Evolutionary conservation across 2,888 invertebrate species (phyloP).

Genomic region (Rhagophthalmus giganteus): DNA sequence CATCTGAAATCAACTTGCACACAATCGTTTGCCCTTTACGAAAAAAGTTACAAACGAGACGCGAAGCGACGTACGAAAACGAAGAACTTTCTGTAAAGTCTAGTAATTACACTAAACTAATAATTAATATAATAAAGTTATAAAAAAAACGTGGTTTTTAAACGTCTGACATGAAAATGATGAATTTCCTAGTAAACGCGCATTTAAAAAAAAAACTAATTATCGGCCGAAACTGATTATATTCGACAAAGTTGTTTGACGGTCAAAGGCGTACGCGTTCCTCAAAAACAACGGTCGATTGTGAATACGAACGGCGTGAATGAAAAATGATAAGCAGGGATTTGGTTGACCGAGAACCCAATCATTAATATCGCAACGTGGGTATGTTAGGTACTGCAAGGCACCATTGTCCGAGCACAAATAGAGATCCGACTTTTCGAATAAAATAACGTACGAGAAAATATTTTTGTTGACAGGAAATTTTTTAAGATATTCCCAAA

Average conservation of each 20-base stretch:
- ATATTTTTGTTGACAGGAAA: conserved; percentile 6
- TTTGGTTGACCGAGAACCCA: conserved; percentile 13
- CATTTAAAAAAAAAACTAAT: conserved; percentile 11
- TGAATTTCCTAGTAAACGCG: neutral
- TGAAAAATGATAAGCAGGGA: conserved; percentile 16
- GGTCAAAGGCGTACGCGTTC: conserved; percentile 1
- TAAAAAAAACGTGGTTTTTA: neutral
- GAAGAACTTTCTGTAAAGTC: neutral
- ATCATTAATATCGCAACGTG: conserved; percentile 24
- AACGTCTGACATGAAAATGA: neutral
- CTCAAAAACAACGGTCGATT: conserved; percentile 2
- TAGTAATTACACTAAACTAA: neutral
- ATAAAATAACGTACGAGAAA: conserved; percentile 2
- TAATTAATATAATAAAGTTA: neutral
- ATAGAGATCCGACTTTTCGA: conserved; percentile 7
- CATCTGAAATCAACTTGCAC: conserved; percentile 29
- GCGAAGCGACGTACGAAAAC: too few species aligned
- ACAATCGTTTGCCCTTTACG: too few species aligned
- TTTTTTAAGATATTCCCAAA: neutral
- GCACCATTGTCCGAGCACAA: conserved; percentile 6
- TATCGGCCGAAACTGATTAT: conserved; percentile 10
- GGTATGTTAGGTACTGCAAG: too few species aligned
- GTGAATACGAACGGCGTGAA: conserved; percentile 10
- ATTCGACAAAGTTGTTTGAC: conserved; percentile 4
- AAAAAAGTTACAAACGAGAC: too few species aligned